phyloP scores from a whole-genome alignment of 2,888 invertebrate species.

The Criorhina ranunculi region DNA sequence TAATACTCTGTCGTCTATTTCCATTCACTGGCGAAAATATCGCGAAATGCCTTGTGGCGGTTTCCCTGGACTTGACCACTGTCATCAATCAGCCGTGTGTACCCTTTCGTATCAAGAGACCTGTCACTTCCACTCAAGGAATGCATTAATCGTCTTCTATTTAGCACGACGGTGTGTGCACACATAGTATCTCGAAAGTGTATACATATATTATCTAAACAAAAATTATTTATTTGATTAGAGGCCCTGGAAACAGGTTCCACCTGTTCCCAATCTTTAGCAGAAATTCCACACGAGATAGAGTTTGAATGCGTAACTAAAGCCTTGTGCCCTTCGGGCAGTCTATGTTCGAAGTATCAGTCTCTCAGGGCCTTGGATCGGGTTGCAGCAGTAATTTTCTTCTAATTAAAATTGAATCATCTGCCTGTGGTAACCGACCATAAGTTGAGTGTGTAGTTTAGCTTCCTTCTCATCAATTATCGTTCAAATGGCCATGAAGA shows the following conservation, averaged over 20 bases:
- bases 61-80: slow-evolving; percentile 27
- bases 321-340: slow-evolving; percentile 32
- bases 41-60: slow-evolving; percentile 52
- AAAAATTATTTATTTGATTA: slow-evolving; percentile 70
- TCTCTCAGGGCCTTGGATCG: slow-evolving; percentile 5
- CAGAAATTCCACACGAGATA: slow-evolving; percentile 19
- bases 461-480: slow-evolving; percentile 50
- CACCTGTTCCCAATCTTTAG: slow-evolving; percentile 55
- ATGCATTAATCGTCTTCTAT: slow-evolving; percentile 67
- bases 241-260: slow-evolving; percentile 54
- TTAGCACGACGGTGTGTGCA: slow-evolving; percentile 21
- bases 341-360: not conserved
- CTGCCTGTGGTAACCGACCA: slow-evolving; percentile 34
- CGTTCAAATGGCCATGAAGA: not conserved
- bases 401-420: slow-evolving; percentile 73
- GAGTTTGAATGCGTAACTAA: slow-evolving; percentile 34
- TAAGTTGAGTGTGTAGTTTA: slow-evolving; percentile 32
- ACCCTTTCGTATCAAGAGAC: slow-evolving; percentile 35
- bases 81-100: slow-evolving; percentile 35
- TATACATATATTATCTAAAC: slow-evolving; percentile 66
- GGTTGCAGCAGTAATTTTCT: slow-evolving; percentile 56
- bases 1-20: slow-evolving; percentile 65
- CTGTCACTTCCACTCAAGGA: slow-evolving; percentile 49
- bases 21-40: slow-evolving; percentile 40
- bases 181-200: slow-evolving; percentile 1